Evolutionary conservation across 2,797 vertebrate species (phyloP).

Genomic region (Fundulus diaphanus): DNA sequence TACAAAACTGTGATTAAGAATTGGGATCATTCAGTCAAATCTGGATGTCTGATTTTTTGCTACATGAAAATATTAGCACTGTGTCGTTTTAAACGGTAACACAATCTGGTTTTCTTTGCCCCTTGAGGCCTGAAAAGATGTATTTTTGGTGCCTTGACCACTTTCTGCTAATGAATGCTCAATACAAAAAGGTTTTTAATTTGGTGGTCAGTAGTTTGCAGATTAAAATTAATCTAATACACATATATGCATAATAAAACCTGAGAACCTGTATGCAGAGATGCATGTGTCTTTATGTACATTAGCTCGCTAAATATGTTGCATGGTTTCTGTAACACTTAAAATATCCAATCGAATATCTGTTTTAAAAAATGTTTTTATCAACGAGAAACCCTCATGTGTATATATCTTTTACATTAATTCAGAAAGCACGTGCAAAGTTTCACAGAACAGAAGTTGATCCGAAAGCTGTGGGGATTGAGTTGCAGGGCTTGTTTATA

Average conservation of each 20-base stretch:
- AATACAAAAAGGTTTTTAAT: background rate
- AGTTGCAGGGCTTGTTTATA: constrained; percentile 35
- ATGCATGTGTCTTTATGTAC: too few species aligned
- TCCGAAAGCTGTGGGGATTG: constrained; percentile 18
- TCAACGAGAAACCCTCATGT: background rate
- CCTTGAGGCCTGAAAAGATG: background rate
- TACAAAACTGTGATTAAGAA: background rate
- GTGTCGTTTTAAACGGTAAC: background rate
- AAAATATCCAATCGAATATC: background rate
- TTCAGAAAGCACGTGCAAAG: background rate
- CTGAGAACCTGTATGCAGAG: background rate
- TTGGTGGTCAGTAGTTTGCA: background rate
- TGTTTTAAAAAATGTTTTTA: background rate
- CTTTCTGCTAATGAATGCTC: background rate
- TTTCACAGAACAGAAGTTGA: background rate
- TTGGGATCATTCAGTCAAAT: background rate
- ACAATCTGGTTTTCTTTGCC: background rate
- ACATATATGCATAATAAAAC: background rate
- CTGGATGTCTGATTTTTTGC: background rate
- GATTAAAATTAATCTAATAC: background rate
- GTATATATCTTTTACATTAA: background rate
- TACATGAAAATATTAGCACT: background rate
- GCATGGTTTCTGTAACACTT: too few species aligned
- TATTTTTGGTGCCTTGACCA: background rate
- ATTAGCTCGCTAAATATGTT: background rate